phyloP scores from a whole-genome alignment of 2,797 vertebrate genomes.

The Leucoraja ocellata region DNA sequence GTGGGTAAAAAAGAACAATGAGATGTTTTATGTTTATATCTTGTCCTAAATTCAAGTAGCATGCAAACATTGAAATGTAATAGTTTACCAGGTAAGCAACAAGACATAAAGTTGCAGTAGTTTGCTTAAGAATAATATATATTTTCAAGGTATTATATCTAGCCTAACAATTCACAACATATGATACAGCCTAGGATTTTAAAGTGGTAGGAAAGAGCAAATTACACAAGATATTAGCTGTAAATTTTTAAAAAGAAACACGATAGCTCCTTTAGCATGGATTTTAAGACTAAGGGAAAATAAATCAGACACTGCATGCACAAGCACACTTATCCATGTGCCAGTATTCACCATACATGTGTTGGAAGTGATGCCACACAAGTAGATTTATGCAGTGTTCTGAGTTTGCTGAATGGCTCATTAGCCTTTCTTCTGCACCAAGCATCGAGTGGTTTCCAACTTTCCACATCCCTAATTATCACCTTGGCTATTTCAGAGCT shows the following conservation, averaged over 20 bases:
- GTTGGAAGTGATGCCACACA: slow-evolving; percentile 37
- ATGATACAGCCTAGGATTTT: neutral
- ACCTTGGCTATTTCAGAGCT: slow-evolving; percentile 37
- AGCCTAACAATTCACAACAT: neutral
- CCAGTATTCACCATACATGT: slow-evolving; percentile 3
- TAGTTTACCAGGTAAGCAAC: slow-evolving; percentile 13
- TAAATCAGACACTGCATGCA: neutral
- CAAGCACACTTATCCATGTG: slow-evolving; percentile 11
- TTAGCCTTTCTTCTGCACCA: slow-evolving; percentile 36
- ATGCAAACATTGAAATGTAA: slow-evolving; percentile 8
- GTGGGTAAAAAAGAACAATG: neutral
- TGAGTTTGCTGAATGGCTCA: slow-evolving; percentile 37
- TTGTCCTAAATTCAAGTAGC: neutral
- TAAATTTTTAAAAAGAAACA: neutral
- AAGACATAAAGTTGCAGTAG: neutral
- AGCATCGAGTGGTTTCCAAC: slow-evolving; percentile 37
- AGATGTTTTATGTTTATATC: neutral
- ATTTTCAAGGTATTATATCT: slow-evolving; percentile 15
- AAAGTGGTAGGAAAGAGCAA: neutral
- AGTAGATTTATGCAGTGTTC: slow-evolving; percentile 37
- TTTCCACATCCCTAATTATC: slow-evolving; percentile 39
- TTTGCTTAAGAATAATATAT: neutral
- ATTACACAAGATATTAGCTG: slow-evolving; percentile 9
- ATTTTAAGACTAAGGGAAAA: neutral
- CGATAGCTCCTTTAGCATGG: neutral